Percentiles rank a stretch among this genome's conserved stretches.
Conservation (phyloP, 2,113 vertebrate species). For the Vombatus ursinus region DNA sequence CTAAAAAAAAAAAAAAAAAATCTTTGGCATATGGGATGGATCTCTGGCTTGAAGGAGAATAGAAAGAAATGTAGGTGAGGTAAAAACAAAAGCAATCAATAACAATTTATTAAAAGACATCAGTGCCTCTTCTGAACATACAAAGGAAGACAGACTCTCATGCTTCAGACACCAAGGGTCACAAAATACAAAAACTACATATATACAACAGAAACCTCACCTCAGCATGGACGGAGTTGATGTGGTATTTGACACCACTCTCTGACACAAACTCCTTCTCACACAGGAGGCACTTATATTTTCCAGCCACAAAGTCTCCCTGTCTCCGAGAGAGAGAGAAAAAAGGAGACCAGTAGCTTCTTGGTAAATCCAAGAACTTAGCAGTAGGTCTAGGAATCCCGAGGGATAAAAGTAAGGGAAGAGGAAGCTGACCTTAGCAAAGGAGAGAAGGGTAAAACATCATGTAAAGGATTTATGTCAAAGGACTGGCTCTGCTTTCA, state of each 20-base stretch:
- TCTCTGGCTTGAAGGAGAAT: background rate
- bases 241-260: slow-evolving; percentile 98
- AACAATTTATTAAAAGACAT: background rate
- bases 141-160: background rate
- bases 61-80: background rate
- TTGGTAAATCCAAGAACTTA: slow-evolving; percentile 41
- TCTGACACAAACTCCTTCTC: slow-evolving; percentile 96
- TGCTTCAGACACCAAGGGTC: background rate
- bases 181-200: background rate
- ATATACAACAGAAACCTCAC: slow-evolving; percentile 78
- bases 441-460: slow-evolving; percentile 33
- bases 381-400: background rate
- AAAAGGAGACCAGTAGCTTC: background rate
- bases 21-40: background rate
- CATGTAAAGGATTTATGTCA: background rate
- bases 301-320: slow-evolving; percentile 95
- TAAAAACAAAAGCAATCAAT: background rate
- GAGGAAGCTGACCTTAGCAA: slow-evolving; percentile 20
- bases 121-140: background rate
- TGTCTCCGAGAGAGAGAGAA: slow-evolving; percentile 75
- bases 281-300: slow-evolving; percentile 95
- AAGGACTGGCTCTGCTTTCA: background rate
- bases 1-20: background rate
- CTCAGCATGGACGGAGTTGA: slow-evolving; percentile 95
- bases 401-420: slow-evolving; percentile 1